Base-by-base conservation (phyloP, 2,113 vertebrate genomes). In the Ceyx margarethae region DNA sequence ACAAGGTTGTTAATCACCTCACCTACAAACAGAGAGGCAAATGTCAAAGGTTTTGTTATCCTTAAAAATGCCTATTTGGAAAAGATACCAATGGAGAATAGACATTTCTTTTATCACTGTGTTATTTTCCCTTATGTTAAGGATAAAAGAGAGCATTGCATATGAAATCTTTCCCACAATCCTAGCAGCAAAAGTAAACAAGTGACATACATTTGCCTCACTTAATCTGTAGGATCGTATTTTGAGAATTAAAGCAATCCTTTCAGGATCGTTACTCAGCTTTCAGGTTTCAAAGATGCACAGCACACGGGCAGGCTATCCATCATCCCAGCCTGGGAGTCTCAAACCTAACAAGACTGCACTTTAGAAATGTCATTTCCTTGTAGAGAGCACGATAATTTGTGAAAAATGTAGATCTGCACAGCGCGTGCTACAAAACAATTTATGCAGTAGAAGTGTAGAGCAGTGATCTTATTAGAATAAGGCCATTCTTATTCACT, bases 201-300 rank as follows among this genome's bases (percentile, higher is more conserved):
- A 20, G 19, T 78, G 13, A 46, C 17, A 48, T 31, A 57, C 2
- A 46, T 74, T 89, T 87, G 33, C 23, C 43, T 92, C 40, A 42
- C 40, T 87, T 69, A 66, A 62, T 60, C 42, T 69, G 15, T 35
- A 48, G 35, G 81, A 64, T 74, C 75, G 81, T 74, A 65, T 81
- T 91, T 87, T 91, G 43, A 91, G 75, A 89, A 73, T 16, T 64
- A 58, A 89, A 87, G n/a, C 31, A 76, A 66, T 72, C 48, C 53
- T 88, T 95, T 80, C 81, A 79, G 48, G 37, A 43, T 64, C 84
- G 78, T 74, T 94, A 81, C 71, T 93, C 69, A 89, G 77, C 58
- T 26, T 75, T 94, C 73, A 74, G 50, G 79, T 95, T 95, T 91
- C 81, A 95, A 93, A 95, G 43, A 62, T 53, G 31, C 54, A 37